Conservation (phyloP, 2,888 invertebrate species). For the Druceiella hillmani region DNA sequence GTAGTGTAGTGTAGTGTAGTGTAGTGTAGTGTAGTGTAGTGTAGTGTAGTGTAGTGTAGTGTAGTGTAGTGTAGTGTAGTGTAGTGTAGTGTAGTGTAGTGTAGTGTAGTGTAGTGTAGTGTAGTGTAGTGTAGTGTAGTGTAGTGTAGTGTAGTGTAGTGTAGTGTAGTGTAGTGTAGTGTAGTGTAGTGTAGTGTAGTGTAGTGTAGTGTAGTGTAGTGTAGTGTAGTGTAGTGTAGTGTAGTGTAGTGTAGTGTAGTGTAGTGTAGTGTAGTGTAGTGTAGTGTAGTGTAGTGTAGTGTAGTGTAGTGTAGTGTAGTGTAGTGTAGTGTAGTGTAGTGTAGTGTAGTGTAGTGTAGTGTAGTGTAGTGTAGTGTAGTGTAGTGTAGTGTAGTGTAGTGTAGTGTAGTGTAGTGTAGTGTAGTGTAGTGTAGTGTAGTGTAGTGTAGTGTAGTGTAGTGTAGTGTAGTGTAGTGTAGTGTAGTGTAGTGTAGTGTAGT, state of each 20-base stretch:
- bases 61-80: slow-evolving; percentile 1
- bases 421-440: background rate
- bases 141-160: background rate
- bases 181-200: background rate
- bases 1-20: slow-evolving; percentile 2
- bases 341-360: slow-evolving; percentile 1
- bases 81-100: slow-evolving; percentile 3
- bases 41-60: slow-evolving; percentile 3
- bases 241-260: background rate
- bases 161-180: slow-evolving; percentile 1
- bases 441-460: slow-evolving; percentile 1
- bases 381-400: slow-evolving; percentile 1
- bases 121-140: slow-evolving; percentile 1
- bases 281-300: slow-evolving; percentile 1
- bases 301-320: slow-evolving; percentile 3
- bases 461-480: slow-evolving; percentile 1
- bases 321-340: background rate
- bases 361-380: background rate
- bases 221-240: slow-evolving; percentile 2
- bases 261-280: background rate
- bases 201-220: slow-evolving; percentile 2
- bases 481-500: slow-evolving; percentile 1
- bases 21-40: slow-evolving; percentile 1
- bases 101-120: slow-evolving; percentile 1
- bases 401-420: slow-evolving; percentile 2